Evolutionary conservation across 2,888 invertebrate species (phyloP), one percentile per base, ranked within the genome.

Genomic region (Hyalella azteca): DNA sequence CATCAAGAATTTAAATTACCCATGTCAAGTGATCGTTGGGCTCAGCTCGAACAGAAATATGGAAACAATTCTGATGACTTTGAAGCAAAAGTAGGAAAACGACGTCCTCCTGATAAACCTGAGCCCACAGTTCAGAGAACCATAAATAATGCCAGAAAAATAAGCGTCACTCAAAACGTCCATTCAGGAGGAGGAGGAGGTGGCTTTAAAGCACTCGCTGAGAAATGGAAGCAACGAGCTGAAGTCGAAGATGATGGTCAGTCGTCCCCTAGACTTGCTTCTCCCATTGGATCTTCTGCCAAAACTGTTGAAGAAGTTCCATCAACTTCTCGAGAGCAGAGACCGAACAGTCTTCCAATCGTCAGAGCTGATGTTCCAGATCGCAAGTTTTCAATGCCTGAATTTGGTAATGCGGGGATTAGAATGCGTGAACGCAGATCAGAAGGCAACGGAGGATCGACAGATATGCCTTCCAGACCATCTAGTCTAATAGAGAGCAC

Each of bases 171-270:
- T 3, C 32, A n/a, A 66, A 66, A 66, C 19, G 36, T 66, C 19
- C 54, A 13, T n/a, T 29, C 36, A 22, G 22, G 32, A 36, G 29
- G n/a, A 13, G 45, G 75, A 13, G 36, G 73, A 2, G 22, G 45
- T 78, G 87, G 87, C 75, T 88, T 88, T 84, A 86, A 86, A 80
- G 87, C 87, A 15, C 84, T 88, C 45, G 87, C 88, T 9, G 87
- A 87, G 66, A 87, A 87, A 79, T 88, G 88, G 88, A 87, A 88
- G 29, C 83, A 85, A 73, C 59, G 81, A 26, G 80, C 81, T 19
- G 81, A 79, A 36, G 45, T 75, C 22, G 82, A 79, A 50, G 81
- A 81, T 39, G 50, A 75, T 22, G 26, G 26, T 13, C 2, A 15
- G n/a, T 75, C 45, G 45, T 54, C 76, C 7, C 39, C 79, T 11